phyloP scores from a whole-genome alignment of 2,113 vertebrate species.

The Lucifuga dentata region DNA sequence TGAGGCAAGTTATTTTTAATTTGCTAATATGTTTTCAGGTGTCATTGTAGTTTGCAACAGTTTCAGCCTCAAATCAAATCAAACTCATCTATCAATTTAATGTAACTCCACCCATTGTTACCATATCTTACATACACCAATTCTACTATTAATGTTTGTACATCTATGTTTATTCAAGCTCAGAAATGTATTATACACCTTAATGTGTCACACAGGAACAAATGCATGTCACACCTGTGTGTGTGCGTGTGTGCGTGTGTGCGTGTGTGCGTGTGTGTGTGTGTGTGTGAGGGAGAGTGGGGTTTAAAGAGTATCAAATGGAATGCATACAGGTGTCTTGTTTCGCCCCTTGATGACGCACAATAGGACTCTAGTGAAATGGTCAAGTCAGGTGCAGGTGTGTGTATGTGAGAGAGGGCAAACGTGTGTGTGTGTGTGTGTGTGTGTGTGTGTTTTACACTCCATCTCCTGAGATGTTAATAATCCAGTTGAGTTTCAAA shows the following conservation, averaged over 20 bases:
- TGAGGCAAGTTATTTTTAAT: no score
- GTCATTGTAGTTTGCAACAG: no score
- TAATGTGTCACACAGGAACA: conserved; percentile 21
- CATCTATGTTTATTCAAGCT: conserved; percentile 23
- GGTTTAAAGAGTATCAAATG: conserved; percentile 5
- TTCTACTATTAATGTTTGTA: conserved; percentile 9
- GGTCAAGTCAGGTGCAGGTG: not conserved
- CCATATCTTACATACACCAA: not conserved
- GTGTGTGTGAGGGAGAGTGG: not conserved
- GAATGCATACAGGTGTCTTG: conserved; percentile 45
- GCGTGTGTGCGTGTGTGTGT: not conserved
- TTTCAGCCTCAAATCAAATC: no score
- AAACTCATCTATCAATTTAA: no score
- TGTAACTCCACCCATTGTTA: not conserved
- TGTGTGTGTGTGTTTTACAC: conserved; percentile 26
- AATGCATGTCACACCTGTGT: conserved; percentile 32
- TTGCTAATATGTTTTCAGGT: no score
- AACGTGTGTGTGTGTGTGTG: not conserved
- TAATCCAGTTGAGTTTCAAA: conserved; percentile 8
- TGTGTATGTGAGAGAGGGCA: not conserved
- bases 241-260: not conserved
- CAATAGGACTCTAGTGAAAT: conserved; percentile 56
- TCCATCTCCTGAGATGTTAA: conserved; percentile 19
- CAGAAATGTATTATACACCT: conserved; percentile 3
- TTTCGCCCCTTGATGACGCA: conserved; percentile 64